Percentiles rank a stretch among this genome's conserved stretches.
These are phyloP conservation scores for Melanostoma scalare DNA, from an alignment of 2,888 invertebrate species.

Conservation along the genomic window DNA sequence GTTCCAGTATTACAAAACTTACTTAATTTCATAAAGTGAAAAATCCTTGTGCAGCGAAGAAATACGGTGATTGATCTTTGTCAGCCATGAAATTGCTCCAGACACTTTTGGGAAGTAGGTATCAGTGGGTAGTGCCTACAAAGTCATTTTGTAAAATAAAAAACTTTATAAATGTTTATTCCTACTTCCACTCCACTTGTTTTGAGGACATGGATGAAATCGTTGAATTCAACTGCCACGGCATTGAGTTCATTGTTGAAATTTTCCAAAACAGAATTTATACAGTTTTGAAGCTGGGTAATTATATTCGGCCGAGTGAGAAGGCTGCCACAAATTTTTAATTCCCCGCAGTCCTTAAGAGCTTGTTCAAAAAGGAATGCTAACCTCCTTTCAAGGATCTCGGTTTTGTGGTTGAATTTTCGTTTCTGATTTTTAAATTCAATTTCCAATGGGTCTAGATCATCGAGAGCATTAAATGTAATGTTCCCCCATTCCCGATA, in stretches of 20 bases:
- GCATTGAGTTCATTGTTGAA: constrained; percentile 86
- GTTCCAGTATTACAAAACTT: constrained; percentile 76
- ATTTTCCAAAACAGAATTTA: constrained; percentile 85
- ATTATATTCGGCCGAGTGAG: constrained; percentile 89
- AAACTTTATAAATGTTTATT: not conserved
- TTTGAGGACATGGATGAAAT: constrained; percentile 82
- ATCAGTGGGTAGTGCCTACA: constrained; percentile 84
- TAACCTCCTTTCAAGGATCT: constrained; percentile 89
- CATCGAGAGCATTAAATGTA: constrained; percentile 87
- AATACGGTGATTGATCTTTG: constrained; percentile 86
- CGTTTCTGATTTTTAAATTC: constrained; percentile 87
- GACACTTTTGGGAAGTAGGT: constrained; percentile 89
- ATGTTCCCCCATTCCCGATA: constrained; percentile 83
- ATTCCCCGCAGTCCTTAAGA: constrained; percentile 89
- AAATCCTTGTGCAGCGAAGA: constrained; percentile 85
- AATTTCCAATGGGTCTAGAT: constrained; percentile 87
- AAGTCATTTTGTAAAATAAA: not conserved
- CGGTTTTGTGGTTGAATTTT: constrained; percentile 85
- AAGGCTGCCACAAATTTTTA: constrained; percentile 89
- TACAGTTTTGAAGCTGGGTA: constrained; percentile 87
- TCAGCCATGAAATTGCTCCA: constrained; percentile 88
- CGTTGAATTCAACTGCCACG: constrained; percentile 86
- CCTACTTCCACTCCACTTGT: constrained; percentile 73
- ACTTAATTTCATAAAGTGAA: constrained; percentile 86
- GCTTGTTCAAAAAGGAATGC: constrained; percentile 91